Evolutionary conservation across 2,888 invertebrate species (phyloP).

Genomic region (Tanypteryx hageni): DNA sequence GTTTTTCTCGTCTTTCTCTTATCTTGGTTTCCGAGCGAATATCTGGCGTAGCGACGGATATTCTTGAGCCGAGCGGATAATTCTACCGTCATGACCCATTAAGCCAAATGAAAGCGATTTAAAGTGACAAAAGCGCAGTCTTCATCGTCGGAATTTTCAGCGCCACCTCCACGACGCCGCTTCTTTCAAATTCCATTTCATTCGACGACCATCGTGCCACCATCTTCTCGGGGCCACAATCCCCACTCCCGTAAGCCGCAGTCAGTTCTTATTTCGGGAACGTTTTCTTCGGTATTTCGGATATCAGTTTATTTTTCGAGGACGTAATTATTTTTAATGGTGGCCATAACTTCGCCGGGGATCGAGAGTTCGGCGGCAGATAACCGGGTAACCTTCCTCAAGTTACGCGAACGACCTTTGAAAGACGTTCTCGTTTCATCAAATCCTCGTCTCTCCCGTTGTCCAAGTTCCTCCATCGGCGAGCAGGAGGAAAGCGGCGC

Average conservation of each 20-base stretch:
- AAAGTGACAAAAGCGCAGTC: too few species aligned
- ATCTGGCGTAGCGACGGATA: too few species aligned
- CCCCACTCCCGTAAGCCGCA: neutral
- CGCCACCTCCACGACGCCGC: too few species aligned
- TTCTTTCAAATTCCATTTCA: neutral
- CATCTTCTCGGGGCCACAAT: neutral
- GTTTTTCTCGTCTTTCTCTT: too few species aligned
- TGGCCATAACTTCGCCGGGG: slow-evolving; percentile 8
- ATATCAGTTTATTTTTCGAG: slow-evolving; percentile 24
- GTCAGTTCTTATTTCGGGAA: slow-evolving; percentile 14
- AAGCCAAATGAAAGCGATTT: too few species aligned
- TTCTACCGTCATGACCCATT: too few species aligned
- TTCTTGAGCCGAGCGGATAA: too few species aligned
- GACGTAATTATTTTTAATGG: slow-evolving; percentile 10
- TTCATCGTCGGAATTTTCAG: too few species aligned
- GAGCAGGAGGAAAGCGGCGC: neutral
- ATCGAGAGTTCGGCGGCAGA: neutral
- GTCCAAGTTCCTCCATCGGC: neutral
- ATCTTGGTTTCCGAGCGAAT: too few species aligned
- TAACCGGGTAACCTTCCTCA: neutral
- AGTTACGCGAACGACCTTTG: neutral
- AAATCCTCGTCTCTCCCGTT: neutral
- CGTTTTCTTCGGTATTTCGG: slow-evolving; percentile 21
- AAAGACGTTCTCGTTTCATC: neutral
- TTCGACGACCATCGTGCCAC: neutral